phyloP scores from a whole-genome alignment of 2,113 vertebrate species.

The Tachysurus fulvidraco region DNA sequence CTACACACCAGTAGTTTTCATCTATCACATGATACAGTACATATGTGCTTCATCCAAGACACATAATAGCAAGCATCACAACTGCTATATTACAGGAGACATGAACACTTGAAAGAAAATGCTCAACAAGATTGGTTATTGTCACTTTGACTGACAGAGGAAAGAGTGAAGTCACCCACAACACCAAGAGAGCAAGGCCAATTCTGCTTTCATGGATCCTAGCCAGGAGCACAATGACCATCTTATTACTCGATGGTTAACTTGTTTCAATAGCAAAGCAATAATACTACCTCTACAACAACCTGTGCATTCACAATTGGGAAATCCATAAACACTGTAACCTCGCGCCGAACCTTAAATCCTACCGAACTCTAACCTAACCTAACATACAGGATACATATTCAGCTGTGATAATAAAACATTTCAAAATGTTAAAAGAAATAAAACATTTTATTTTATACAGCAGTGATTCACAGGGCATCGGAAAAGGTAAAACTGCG shows the following conservation, averaged over 20 bases:
- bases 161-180: background rate
- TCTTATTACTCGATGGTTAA: too few relatives aligned
- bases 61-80: background rate
- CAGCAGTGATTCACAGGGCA: constrained; percentile 57
- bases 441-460: constrained; percentile 68
- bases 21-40: background rate
- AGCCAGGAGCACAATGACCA: background rate
- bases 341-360: background rate
- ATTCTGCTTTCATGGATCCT: background rate
- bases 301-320: background rate
- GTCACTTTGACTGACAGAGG: background rate
- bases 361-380: too few relatives aligned
- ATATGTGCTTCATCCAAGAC: background rate
- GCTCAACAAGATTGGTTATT: background rate
- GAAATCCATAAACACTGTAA: background rate
- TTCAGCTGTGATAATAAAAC: background rate
- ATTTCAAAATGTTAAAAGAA: constrained; percentile 52
- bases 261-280: background rate
- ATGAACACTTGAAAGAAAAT: background rate
- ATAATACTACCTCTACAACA: background rate
- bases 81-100: background rate
- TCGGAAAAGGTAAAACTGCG: constrained; percentile 14
- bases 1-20: background rate
- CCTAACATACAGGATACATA: background rate
- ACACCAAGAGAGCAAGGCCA: background rate